Evolutionary conservation across 2,113 vertebrate species (phyloP).

Genomic region (Aix galericulata): DNA sequence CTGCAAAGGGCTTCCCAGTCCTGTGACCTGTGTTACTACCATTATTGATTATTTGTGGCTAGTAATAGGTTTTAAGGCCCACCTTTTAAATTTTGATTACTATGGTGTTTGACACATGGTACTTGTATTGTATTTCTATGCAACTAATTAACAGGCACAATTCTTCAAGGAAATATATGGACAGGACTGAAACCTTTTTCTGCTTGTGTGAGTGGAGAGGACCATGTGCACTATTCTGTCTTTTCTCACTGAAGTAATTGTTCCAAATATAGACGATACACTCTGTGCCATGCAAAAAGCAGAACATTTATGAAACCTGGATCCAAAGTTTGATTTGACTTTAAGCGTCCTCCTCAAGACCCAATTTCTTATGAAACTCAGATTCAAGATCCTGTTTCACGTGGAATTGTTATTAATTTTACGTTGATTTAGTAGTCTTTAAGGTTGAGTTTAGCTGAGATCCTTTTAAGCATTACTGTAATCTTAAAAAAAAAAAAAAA

Average conservation of each 20-base stretch:
- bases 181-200: background rate
- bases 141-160: background rate
- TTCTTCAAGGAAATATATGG: background rate
- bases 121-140: background rate
- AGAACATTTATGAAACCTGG: background rate
- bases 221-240: background rate
- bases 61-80: background rate
- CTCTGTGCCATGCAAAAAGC: background rate
- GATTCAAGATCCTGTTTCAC: background rate
- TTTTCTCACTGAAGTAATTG: background rate
- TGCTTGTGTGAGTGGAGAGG: background rate
- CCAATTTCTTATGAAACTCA: background rate
- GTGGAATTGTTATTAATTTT: background rate
- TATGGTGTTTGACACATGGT: background rate
- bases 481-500: background rate
- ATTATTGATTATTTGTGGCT: background rate
- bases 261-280: background rate
- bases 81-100: background rate
- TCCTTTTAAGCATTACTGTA: background rate
- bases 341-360: background rate
- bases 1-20: background rate
- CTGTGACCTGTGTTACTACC: background rate
- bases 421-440: background rate
- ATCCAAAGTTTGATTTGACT: background rate
- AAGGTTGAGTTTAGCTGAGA: background rate